These are phyloP conservation scores for Zosterops lateralis DNA, from an alignment of 2,113 vertebrate genomes.

Conservation along the genomic window DNA sequence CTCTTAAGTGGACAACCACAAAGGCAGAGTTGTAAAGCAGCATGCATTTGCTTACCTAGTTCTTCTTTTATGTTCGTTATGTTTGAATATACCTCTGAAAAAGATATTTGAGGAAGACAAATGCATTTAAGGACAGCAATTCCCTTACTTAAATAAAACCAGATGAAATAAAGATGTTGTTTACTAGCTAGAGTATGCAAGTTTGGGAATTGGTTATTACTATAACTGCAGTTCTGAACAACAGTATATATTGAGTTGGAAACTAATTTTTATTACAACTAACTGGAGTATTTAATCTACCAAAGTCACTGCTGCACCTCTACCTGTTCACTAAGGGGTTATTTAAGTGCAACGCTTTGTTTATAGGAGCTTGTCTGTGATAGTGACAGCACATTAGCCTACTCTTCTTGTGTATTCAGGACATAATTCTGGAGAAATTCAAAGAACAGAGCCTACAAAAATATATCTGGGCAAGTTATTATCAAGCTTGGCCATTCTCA, in stretches of 20 bases:
- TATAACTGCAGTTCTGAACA: neutral
- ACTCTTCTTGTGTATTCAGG: neutral
- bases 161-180: neutral
- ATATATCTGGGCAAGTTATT: neutral
- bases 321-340: neutral
- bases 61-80: neutral
- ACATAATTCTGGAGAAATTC: neutral
- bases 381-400: rapidly evolving
- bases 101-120: neutral
- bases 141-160: neutral
- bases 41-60: neutral
- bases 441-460: neutral
- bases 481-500: rapidly evolving
- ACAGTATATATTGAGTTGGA: neutral
- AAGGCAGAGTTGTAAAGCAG: neutral
- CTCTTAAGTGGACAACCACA: neutral
- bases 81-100: neutral
- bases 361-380: neutral
- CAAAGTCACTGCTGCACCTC: neutral
- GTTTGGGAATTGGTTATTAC: neutral
- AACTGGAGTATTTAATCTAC: neutral
- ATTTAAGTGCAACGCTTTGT: neutral
- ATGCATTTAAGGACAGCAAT: neutral
- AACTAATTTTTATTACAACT: neutral
- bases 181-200: neutral